phyloP scores from a whole-genome alignment of 2,113 vertebrate genomes.

The Microtus ochrogaster region DNA sequence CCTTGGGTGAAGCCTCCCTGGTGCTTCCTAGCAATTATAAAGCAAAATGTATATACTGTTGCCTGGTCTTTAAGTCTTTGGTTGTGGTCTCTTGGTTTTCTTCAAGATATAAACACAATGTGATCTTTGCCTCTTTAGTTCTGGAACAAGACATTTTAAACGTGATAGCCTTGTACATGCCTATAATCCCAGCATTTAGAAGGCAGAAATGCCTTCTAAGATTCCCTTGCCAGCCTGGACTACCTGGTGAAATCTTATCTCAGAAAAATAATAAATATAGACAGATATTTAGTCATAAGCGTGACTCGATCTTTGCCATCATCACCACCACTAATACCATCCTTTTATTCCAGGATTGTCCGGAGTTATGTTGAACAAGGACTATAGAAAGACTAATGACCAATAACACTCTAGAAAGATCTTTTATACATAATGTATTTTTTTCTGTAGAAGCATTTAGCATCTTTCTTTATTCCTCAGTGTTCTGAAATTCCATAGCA shows the following conservation, averaged over 20 bases:
- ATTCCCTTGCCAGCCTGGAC: not conserved
- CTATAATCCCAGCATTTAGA: not conserved
- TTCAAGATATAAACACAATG: conserved; percentile 53
- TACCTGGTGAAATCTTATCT: not conserved
- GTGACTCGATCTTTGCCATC: not conserved
- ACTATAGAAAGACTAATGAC: not conserved
- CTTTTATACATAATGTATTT: not conserved
- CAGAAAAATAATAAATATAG: not conserved
- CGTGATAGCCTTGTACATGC: not conserved
- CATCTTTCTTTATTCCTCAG: conserved; percentile 21
- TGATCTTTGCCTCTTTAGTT: conserved; percentile 42
- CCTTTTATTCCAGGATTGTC: conserved; percentile 18
- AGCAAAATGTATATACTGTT: conserved; percentile 1
- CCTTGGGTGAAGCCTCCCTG: not conserved
- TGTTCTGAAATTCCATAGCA: conserved; percentile 16
- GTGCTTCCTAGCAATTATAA: not conserved
- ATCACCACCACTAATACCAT: not conserved
- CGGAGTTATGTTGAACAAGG: conserved; percentile 7
- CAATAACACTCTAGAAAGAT: not conserved
- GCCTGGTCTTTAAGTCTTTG: not conserved
- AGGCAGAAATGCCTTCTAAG: not conserved
- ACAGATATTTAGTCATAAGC: conserved; percentile 24
- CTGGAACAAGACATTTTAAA: conserved; percentile 1
- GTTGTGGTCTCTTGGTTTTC: conserved; percentile 47
- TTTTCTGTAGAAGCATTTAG: conserved; percentile 31